Percentiles rank a stretch among this genome's conserved stretches.
Conservation (phyloP, 37 sponge, comb jelly and placozoan genomes). For the Cladorhizidae sp. region DNA sequence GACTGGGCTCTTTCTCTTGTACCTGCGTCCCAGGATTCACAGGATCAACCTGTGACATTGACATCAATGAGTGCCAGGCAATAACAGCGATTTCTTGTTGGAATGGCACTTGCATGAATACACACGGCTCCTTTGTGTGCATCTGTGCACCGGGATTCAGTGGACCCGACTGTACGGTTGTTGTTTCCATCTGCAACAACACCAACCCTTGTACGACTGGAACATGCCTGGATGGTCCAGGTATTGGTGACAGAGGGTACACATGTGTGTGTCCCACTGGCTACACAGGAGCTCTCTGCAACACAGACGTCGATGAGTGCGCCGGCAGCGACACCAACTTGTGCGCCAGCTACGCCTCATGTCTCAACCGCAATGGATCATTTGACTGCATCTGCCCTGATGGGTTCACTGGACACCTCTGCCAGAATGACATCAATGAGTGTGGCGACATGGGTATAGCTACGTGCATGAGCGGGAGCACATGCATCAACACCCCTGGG, state of each 20-base stretch:
- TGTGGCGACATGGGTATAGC: too few species aligned
- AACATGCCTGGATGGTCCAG: constrained; percentile 34
- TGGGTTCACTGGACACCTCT: constrained; percentile 59
- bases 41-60: constrained; percentile 38
- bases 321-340: not conserved
- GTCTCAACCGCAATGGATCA: constrained; percentile 17
- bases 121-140: constrained; percentile 25
- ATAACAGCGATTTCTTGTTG: constrained; percentile 12
- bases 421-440: constrained; percentile 54
- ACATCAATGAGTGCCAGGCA: constrained; percentile 48
- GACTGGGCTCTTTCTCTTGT: constrained; percentile 50
- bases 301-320: constrained; percentile 42
- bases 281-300: constrained; percentile 53
- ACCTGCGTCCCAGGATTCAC: constrained; percentile 63
- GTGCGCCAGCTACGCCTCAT: constrained; percentile 40
- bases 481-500: constrained; percentile 14
- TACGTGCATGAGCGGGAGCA: constrained; percentile 30
- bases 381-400: constrained; percentile 57
- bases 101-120: constrained; percentile 30
- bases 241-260: not conserved
- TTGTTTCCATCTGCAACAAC: constrained; percentile 37
- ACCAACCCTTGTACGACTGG: constrained; percentile 57
- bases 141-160: constrained; percentile 38
- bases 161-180: constrained; percentile 17
- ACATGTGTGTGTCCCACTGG: constrained; percentile 54